These are phyloP conservation scores for Pangasius krempfi DNA, from an alignment of 2,797 vertebrate species.

Conservation along the genomic window DNA sequence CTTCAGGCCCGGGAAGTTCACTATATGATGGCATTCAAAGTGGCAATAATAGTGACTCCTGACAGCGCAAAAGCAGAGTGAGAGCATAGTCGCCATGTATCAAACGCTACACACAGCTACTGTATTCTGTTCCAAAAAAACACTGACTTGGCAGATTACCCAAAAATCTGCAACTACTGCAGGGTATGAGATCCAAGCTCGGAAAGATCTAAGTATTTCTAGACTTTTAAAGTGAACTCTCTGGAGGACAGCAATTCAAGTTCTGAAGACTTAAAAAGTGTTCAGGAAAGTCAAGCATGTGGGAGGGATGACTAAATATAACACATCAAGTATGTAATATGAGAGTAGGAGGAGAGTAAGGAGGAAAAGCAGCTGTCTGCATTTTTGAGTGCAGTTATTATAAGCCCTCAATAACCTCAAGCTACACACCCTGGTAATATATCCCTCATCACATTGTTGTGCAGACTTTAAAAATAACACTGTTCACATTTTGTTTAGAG, in stretches of 20 bases:
- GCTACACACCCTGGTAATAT: constrained; percentile 8
- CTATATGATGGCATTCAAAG: constrained; percentile 44
- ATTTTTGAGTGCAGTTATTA: constrained; percentile 28
- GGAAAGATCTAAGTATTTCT: constrained; percentile 27
- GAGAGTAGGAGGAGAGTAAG: constrained; percentile 23
- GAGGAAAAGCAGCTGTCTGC: constrained; percentile 30
- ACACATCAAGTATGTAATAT: constrained; percentile 28
- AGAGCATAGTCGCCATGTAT: constrained; percentile 41
- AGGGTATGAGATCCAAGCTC: constrained; percentile 29
- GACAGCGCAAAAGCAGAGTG: constrained; percentile 28
- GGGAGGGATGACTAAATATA: constrained; percentile 42
- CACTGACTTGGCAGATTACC: constrained; percentile 29
- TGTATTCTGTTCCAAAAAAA: constrained; percentile 37
- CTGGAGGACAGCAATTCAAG: constrained; percentile 27
- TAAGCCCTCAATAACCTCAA: constrained; percentile 12
- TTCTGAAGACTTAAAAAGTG: constrained; percentile 13
- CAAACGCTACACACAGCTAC: constrained; percentile 33
- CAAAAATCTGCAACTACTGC: constrained; percentile 21
- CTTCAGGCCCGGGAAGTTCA: constrained; percentile 45
- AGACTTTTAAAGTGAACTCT: constrained; percentile 21
- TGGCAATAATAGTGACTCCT: constrained; percentile 44
- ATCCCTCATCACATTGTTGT: not conserved
- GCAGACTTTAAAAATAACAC: not conserved
- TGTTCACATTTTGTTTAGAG: not conserved
- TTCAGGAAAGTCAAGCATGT: constrained; percentile 38